Conservation (phyloP, 2,888 invertebrate species). For the Idaea aversata region DNA sequence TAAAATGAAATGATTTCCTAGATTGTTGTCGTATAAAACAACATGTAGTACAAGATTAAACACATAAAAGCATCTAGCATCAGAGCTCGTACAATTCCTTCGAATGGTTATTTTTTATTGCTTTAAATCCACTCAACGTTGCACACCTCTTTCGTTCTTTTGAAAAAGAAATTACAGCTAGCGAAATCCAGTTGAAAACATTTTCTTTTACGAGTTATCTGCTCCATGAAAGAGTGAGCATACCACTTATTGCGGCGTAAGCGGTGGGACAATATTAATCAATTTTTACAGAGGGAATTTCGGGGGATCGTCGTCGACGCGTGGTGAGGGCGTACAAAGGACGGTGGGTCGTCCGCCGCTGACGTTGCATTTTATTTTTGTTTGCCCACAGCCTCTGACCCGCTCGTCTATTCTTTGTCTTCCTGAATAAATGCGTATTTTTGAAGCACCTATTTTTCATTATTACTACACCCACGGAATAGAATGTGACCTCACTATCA, state of each 20-base stretch:
- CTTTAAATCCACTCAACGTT: constrained; percentile 48
- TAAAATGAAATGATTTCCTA: neutral
- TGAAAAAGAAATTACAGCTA: constrained; percentile 46
- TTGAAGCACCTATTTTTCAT: constrained; percentile 64
- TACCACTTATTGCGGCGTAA: constrained; percentile 57
- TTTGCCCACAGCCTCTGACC: constrained; percentile 58
- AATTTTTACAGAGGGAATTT: constrained; percentile 70
- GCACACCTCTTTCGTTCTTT: constrained; percentile 44
- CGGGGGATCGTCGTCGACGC: constrained; percentile 51
- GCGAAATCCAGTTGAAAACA: constrained; percentile 49
- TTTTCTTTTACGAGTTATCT: constrained; percentile 54
- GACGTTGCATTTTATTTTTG: constrained; percentile 74
- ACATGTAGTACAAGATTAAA: constrained; percentile 36
- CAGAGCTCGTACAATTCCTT: constrained; percentile 49
- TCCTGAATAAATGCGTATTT: constrained; percentile 64
- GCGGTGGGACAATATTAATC: constrained; percentile 68
- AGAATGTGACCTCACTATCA: constrained; percentile 42
- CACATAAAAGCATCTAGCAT: constrained; percentile 46
- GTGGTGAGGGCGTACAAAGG: constrained; percentile 51
- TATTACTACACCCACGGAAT: constrained; percentile 50
- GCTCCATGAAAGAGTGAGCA: constrained; percentile 50
- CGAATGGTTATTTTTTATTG: constrained; percentile 52
- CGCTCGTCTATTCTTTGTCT: constrained; percentile 64
- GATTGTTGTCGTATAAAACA: constrained; percentile 21
- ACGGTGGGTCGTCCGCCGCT: constrained; percentile 55